A percentile compares a stretch with the other conserved stretches of the same genome.
phyloP scores from a whole-genome alignment of 2,888 invertebrate genomes.

The Hofmannophila pseudospretella region DNA sequence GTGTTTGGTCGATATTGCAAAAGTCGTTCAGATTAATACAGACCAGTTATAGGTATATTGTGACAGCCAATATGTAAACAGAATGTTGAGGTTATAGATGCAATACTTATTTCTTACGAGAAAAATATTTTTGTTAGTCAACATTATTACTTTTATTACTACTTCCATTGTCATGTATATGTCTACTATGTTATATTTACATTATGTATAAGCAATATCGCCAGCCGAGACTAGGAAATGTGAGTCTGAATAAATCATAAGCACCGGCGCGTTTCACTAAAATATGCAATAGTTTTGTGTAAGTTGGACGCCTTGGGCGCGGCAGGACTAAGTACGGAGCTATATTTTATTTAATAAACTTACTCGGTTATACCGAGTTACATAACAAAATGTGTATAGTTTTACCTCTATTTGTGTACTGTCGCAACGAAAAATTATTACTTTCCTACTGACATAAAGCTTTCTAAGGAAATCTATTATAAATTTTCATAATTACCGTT shows the following conservation, averaged over 20 bases:
- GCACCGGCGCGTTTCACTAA: conserved; percentile 61
- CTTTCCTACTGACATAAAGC: not conserved
- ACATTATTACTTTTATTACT: not conserved
- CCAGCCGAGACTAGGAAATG: conserved; percentile 62
- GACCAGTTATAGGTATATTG: too few relatives aligned
- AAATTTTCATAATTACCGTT: too few relatives aligned
- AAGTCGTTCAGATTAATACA: too few relatives aligned
- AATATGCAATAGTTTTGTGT: conserved; percentile 75
- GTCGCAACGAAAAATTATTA: not conserved
- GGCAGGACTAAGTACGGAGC: conserved; percentile 38
- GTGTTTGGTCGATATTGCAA: too few relatives aligned
- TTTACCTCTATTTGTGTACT: conserved; percentile 48
- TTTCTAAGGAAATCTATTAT: too few relatives aligned
- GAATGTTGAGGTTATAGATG: too few relatives aligned
- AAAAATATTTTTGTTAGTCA: too few relatives aligned
- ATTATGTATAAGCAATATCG: conserved; percentile 64
- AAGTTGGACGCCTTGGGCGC: conserved; percentile 64
- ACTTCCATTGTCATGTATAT: conserved; percentile 13
- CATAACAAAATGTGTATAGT: conserved; percentile 48
- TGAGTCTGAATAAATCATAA: conserved; percentile 69
- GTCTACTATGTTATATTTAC: conserved; percentile 42
- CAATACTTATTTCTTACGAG: too few relatives aligned
- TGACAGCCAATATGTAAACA: too few relatives aligned
- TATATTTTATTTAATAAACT: conserved; percentile 70
- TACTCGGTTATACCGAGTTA: conserved; percentile 45